Base-by-base conservation (phyloP, 1,140 invertebrate species). In the Daktulosphaira vitifoliae region DNA sequence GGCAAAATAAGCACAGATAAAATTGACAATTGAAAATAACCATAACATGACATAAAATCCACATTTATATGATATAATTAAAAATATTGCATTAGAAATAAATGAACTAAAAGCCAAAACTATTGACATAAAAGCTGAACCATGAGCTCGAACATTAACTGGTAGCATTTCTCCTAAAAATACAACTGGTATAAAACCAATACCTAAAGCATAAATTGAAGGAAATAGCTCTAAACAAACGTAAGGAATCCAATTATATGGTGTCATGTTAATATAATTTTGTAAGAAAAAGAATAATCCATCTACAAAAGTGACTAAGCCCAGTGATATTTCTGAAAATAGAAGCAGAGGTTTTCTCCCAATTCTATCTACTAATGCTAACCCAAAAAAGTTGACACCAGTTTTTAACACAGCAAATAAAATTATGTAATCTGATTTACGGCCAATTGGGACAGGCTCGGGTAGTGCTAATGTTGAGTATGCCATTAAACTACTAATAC, bases 401-500 rank as follows among this genome's bases (percentile, higher is more conserved):
- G 72, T 67, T 23, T 71, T 69, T 9, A 71, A 67, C 2, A 71
- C 44, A 9, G 71, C 72, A 46, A 81, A 70, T 9, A 29, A 13
- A 1, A 46, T 62, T 18, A 46, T 48, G 56, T 48, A 33, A 7
- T 20, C 16, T 16, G 20, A 48, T 25, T 48, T 62, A 11, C 25
- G 38, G 25, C 42, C 2, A 16, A 62, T 1, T 1, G 56, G 56
- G 3, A 80, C 70, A 2, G 54, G 66, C 15, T 78, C 76, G 13
- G 80, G 79, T 65, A 91, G 81, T 69, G 90, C 88, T 38, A 82
- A 81, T 62, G 88, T 82, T 16, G 84, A 80, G 70, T 89, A 90
- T 22, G 85, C 83, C 68, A 84, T 81, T 13, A 90, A 78, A 0
- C 84, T 83, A 54, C 85, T 86, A 18, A 88, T 82, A 2, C 88